Percentiles rank a stretch among this genome's conserved stretches.
phyloP scores from a whole-genome alignment of 1,140 invertebrate genomes.

The silkworm (Bombyx mori) region ASM3026992v2 NC_085111.1:10972001-10972500 shows the following conservation, averaged over 20 bases:
- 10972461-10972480: too few relatives aligned
- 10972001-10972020: too few relatives aligned
- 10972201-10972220: slow-evolving; percentile 38
- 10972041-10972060: too few relatives aligned
- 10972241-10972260: slow-evolving; percentile 51
- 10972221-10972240: slow-evolving; percentile 56
- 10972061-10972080: slow-evolving; percentile 21
- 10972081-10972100: slow-evolving; percentile 59
- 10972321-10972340: slow-evolving; percentile 32
- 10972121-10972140: slow-evolving; percentile 66
- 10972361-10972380: slow-evolving; percentile 37
- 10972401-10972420: slow-evolving; percentile 50
- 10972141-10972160: slow-evolving; percentile 58
- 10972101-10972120: slow-evolving; percentile 64
- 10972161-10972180: slow-evolving; percentile 66
- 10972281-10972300: slow-evolving; percentile 59
- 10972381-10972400: slow-evolving; percentile 58
- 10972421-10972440: slow-evolving; percentile 54
- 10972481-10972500: too few relatives aligned
- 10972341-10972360: slow-evolving; percentile 39
- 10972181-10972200: slow-evolving; percentile 53
- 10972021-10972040: too few relatives aligned
- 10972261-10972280: slow-evolving; percentile 39
- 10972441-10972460: slow-evolving; percentile 57
- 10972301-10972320: slow-evolving; percentile 30